Conservation (phyloP, 2,888 invertebrate genomes). For the Vandiemenella viatica region DNA sequence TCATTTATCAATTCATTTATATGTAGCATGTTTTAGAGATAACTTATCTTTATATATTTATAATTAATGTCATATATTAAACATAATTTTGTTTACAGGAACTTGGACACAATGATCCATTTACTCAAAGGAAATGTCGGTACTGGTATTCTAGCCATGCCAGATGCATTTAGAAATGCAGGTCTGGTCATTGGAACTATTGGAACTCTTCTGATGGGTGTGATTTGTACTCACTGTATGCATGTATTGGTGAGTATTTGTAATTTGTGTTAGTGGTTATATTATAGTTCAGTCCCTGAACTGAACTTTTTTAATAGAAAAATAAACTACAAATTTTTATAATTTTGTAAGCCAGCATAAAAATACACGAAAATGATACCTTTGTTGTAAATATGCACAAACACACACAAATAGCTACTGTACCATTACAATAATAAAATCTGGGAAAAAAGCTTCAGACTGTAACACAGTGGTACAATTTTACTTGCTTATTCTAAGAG, state of each 20-base stretch:
- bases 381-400: too few relatives aligned
- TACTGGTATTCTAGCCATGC: slow-evolving; percentile 94
- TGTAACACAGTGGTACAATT: too few relatives aligned
- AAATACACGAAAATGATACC: too few relatives aligned
- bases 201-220: slow-evolving; percentile 67
- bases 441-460: too few relatives aligned
- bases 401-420: too few relatives aligned
- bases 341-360: too few relatives aligned
- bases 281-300: too few relatives aligned
- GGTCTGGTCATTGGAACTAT: slow-evolving; percentile 72
- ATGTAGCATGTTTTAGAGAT: neutral
- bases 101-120: slow-evolving; percentile 41
- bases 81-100: slow-evolving; percentile 25
- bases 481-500: too few relatives aligned
- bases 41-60: slow-evolving; percentile 20
- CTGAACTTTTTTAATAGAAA: too few relatives aligned
- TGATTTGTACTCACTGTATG: slow-evolving; percentile 88
- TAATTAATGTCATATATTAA: neutral
- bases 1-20: neutral
- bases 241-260: slow-evolving; percentile 48
- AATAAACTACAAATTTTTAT: too few relatives aligned
- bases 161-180: slow-evolving; percentile 82
- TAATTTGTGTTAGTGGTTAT: too few relatives aligned
- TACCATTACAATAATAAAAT: too few relatives aligned
- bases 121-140: slow-evolving; percentile 54